Base-by-base conservation (phyloP, 2,888 invertebrate genomes). In the Heliconius ethilla region DNA sequence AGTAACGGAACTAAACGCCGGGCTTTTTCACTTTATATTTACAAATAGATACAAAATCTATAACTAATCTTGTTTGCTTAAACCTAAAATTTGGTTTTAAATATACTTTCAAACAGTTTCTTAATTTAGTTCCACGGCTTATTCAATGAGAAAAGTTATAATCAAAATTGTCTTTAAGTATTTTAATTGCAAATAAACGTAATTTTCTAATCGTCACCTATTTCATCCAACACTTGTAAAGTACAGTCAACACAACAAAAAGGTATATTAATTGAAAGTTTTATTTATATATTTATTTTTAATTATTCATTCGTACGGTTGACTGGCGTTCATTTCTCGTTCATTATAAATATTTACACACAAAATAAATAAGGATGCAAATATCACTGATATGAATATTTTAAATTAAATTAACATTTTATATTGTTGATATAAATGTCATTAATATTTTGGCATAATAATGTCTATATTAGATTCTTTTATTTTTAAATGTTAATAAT, bases 121-220 rank as follows among this genome's bases (percentile, higher is more conserved):
- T n/a, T 65, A 73, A 73, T 40, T 55, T 72, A 1, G 40, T 27
- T 51, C 29, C 27, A 29, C 22, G 27, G 51, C 18, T 22, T 37
- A 27, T 33, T 73, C 63, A 51, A 70, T 59, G 33, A 51, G 55
- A 59, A 66, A 66, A 76, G 33, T 72, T 76, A 27, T 72, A 72
- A 76, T 76, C 70, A 55, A 72, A 76, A 70, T 72, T 66, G 29
- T 29, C 29, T 75, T 66, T 22, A 33, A 65, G 25, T 10, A 7
- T 27, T 55, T 13, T 18, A 40, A 66, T 66, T 66, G 37, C 37
- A 45, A 51, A 37, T 70, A 51, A 66, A 66, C 13, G 29, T 75
- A 51, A 74, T 63, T 63, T 63, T 73, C 25, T 22, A 51, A 51
- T 51, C 18, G 4, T 40, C 25, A 51, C 29, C 51, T 70, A 70